Evolutionary conservation across 1,140 invertebrate species (phyloP), one percentile per base, ranked within the genome.

Genomic region (Drosophila ambigua): DNA sequence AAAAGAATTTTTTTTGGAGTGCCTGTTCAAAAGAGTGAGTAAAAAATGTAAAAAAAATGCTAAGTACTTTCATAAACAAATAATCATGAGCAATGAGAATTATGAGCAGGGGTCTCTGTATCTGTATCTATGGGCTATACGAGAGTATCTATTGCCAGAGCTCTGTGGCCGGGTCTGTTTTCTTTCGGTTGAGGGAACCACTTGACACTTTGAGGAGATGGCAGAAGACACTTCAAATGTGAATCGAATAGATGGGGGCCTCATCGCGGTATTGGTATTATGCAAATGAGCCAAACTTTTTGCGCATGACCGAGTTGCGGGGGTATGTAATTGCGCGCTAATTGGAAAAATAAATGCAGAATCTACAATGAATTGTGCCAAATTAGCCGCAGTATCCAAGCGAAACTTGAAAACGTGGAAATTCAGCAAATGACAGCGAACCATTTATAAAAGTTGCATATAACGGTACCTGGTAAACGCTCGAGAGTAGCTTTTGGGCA

Each of bases 31-130:
- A 13, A 31, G 24, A 26, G 23, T 20, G 15, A 13, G 20, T 3
- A 26, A n/a, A 15, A 31, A 23, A 26, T 4, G 13, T 11, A 39
- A 55, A 54, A 72, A 61, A 45, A 61, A 54, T 57, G 82, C 71
- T 87, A 82, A 85, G 82, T 81, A 85, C 74, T 64, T 85, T 81
- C 62, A 87, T 87, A 85, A 85, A 87, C 81, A 85, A 87, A 85
- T 78, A 87, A 69, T 62, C 64, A 62, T 62, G 73, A 85, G 61
- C 61, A 73, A 73, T 78, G 49, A 74, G 52, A 51, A 51, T 28
- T 55, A 24, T 24, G 26, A 15, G 46, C 44, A 31, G 7, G 6
- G 24, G 43, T 44, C 39, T 55, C 35, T 61, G 11, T 44, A 39
- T 41, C 24, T 45, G 51, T 55, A 50, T 55, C 57, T 51, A 31